phyloP scores from a whole-genome alignment of 2,888 invertebrate genomes.

The Ophraella communa region DNA sequence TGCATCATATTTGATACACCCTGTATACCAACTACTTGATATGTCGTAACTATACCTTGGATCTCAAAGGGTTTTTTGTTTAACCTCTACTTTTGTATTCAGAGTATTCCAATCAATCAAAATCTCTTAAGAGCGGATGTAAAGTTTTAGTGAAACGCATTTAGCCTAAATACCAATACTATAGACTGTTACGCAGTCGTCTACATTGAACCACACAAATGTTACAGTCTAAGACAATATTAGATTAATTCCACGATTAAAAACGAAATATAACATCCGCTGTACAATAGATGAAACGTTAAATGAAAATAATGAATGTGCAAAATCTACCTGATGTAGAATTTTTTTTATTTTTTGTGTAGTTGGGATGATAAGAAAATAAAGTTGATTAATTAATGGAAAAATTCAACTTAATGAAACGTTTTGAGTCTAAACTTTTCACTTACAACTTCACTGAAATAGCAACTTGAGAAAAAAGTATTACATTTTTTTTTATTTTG shows the following conservation, averaged over 20 bases:
- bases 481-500: too few species aligned
- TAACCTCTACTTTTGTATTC: conserved; percentile 1
- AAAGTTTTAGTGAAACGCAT: not conserved
- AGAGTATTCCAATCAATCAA: not conserved
- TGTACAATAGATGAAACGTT: not conserved
- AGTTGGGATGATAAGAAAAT: too few species aligned
- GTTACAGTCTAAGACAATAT: not conserved
- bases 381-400: too few species aligned
- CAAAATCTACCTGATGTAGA: too few species aligned
- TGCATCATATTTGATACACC: not conserved
- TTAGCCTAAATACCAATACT: not conserved
- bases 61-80: not conserved
- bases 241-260: not conserved
- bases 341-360: too few species aligned
- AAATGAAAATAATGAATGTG: too few species aligned
- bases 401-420: too few species aligned
- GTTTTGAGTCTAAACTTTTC: too few species aligned
- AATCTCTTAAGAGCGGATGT: not conserved
- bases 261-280: not conserved
- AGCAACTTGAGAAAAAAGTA: too few species aligned
- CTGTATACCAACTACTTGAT: not conserved
- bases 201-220: not conserved
- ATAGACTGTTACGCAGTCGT: not conserved
- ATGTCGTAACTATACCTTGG: not conserved
- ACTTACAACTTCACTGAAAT: not conserved